Base-by-base conservation (phyloP, 2,113 vertebrate species). In the Datnioides undecimradiatus region DNA sequence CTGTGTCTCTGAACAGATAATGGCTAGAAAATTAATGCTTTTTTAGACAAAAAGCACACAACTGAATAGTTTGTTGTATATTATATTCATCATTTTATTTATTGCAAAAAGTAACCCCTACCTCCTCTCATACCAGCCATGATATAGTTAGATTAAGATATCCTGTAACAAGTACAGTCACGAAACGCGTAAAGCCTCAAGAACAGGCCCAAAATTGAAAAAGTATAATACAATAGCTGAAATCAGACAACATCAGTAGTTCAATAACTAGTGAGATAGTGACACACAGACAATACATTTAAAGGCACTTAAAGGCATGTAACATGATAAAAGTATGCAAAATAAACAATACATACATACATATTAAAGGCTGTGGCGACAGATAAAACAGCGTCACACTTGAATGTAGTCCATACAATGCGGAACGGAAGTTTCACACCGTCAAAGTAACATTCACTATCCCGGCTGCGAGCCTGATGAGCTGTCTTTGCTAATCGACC, bases 231-330 rank as follows among this genome's bases (percentile, higher is more conserved):
- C 73, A 87, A 70, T 7, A 67, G 38, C 54, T 67, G n/a, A 69
- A 57, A 75, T 69, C 36, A 68, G 38, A 71, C 79, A 65, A 49
- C 64, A 72, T 89, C 91, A 91, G 88, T 90, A 91, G 91, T 91
- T 80, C 59, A 87, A 11, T 85, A 87, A 87, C 64, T 80, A 75
- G 52, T 43, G 23, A 69, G 33, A 72, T 65, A 72, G 52, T 40
- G 8, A 71, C 40, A 67, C 11, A 34, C 13, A 62, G 27, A 55
- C 38, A 49, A 70, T 31, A 62, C 36, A 69, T 19, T 46, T 70
- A 25, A 73, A 76, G 31, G n/a, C 54, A 59, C 34, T 71, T 38
- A n/a, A n/a, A n/a, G n/a, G n/a, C n/a, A 52, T 19, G 55, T 72
- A 49, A 59, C 52, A 73, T 46, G 25, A 71, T 65, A 41, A 71